These are phyloP conservation scores for Benitochromis conjunctus DNA, from an alignment of 2,113 vertebrate genomes.

Conservation along the genomic window DNA sequence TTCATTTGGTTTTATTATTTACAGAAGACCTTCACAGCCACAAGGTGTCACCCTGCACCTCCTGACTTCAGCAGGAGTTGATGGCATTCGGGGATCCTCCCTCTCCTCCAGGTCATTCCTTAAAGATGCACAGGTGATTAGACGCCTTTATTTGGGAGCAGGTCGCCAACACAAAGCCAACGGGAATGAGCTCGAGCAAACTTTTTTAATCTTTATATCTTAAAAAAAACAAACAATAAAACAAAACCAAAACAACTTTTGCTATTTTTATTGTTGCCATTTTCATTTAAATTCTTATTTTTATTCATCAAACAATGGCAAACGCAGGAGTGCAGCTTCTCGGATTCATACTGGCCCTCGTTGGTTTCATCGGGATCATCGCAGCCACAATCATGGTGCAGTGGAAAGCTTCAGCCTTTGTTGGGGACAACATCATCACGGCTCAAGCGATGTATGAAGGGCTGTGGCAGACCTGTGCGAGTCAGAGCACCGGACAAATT, in stretches of 20 bases:
- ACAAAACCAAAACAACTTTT: neutral
- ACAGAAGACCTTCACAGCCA: neutral
- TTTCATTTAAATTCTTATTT: neutral
- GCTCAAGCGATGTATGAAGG: slow-evolving; percentile 91
- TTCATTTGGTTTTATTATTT: neutral
- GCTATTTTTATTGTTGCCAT: no score
- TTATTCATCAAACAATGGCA: slow-evolving; percentile 71
- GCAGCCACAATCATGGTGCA: slow-evolving; percentile 85
- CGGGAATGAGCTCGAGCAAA: neutral
- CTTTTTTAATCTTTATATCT: neutral
- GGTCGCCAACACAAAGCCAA: neutral
- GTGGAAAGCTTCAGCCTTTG: slow-evolving; percentile 90
- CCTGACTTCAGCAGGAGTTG: neutral
- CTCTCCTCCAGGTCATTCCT: slow-evolving; percentile 13
- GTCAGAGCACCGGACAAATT: slow-evolving; percentile 91
- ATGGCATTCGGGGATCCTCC: slow-evolving; percentile 29
- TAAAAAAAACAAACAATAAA: neutral
- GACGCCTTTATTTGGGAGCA: neutral
- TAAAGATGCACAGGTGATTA: slow-evolving; percentile 19
- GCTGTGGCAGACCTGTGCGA: slow-evolving; percentile 90
- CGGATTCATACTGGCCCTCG: slow-evolving; percentile 83
- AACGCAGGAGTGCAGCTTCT: slow-evolving; percentile 86
- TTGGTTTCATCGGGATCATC: slow-evolving; percentile 85
- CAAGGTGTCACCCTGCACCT: slow-evolving; percentile 21
- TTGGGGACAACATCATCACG: slow-evolving; percentile 90